Evolutionary conservation across 2,113 vertebrate species (phyloP).

Genomic region (Bombycilla garrulus): DNA sequence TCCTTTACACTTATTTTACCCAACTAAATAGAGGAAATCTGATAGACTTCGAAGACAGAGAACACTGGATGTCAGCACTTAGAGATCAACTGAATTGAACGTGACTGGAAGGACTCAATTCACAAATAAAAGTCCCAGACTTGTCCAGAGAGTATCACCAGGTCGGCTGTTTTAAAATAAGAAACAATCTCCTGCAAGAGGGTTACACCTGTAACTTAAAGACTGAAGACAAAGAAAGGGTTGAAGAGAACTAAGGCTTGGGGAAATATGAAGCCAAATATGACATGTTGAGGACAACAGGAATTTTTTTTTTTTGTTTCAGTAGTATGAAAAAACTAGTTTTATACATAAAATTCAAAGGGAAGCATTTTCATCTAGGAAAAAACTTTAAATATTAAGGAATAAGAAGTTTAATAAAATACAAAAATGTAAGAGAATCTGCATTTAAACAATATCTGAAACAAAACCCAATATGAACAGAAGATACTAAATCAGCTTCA

Average conservation of each 20-base stretch:
- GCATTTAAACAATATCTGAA: background rate
- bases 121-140: background rate
- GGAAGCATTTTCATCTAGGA: background rate
- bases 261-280: background rate
- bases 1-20: background rate
- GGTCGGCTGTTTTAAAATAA: background rate
- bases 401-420: background rate
- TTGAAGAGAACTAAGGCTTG: background rate
- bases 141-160: background rate
- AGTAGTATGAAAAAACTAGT: background rate
- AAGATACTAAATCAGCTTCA: background rate
- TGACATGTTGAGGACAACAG: background rate
- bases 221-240: background rate
- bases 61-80: conserved; percentile 10
- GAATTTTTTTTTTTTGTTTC: background rate
- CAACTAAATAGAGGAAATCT: background rate
- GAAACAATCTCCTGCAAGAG: background rate
- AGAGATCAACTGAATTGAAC: conserved; percentile 1
- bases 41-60: background rate
- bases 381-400: background rate
- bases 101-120: conserved; percentile 7
- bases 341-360: background rate
- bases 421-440: background rate
- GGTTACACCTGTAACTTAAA: background rate
- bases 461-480: background rate